A percentile compares a stretch with the other conserved stretches of the same genome.
Evolutionary conservation across 2,113 vertebrate genomes (phyloP).

Genomic region (Mustela nigripes): DNA sequence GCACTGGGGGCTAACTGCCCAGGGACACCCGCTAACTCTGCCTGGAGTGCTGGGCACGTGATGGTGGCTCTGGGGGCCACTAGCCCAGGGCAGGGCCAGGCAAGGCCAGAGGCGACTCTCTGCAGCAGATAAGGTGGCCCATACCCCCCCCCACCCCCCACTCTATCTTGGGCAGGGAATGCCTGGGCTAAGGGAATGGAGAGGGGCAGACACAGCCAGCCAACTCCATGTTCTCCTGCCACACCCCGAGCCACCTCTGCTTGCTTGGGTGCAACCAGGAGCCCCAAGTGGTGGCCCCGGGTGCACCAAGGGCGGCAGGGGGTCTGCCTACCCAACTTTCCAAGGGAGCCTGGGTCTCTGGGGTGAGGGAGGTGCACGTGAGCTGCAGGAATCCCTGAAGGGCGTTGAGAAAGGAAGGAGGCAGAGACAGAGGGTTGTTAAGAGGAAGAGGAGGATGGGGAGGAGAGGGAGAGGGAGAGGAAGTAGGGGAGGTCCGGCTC

Average conservation of each 20-base stretch:
- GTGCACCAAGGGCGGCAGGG: not conserved
- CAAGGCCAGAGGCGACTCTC: not conserved
- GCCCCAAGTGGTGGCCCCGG: not conserved
- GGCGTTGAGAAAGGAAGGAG: conserved; percentile 33
- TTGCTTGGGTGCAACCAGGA: not conserved
- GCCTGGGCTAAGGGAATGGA: not conserved
- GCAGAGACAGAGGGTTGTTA: conserved; percentile 68
- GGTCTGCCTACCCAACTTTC: conserved; percentile 15
- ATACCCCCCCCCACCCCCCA: no score
- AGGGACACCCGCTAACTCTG: fast-evolving
- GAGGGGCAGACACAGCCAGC: not conserved
- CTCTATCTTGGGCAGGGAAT: not conserved
- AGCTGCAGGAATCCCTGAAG: conserved; percentile 9
- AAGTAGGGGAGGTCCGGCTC: conserved; percentile 61
- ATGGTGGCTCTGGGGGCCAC: not conserved
- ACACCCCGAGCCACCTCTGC: not conserved
- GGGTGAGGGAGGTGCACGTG: not conserved
- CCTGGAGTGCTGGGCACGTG: fast-evolving
- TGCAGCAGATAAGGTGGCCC: not conserved
- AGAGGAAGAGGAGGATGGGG: conserved; percentile 63
- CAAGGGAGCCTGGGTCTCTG: conserved; percentile 50
- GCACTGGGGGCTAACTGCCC: not conserved
- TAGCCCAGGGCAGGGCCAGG: not conserved
- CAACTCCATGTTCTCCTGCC: conserved; percentile 49
- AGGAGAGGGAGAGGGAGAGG: conserved; percentile 59